Base-by-base conservation (phyloP, 2,888 invertebrate genomes). In the Rhagium mordax region DNA sequence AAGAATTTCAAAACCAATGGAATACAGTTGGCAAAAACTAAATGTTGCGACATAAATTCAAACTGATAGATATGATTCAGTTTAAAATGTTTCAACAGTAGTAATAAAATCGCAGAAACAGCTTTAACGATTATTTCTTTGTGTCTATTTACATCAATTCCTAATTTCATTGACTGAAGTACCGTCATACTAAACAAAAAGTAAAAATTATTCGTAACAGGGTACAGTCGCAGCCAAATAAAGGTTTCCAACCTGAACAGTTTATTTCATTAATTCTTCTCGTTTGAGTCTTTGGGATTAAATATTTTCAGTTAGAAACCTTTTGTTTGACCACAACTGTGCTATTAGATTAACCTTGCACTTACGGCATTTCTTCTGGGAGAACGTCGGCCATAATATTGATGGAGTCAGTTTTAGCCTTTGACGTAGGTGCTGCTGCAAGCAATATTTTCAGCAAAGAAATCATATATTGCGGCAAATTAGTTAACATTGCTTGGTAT, bases 111-210 rank as follows among this genome's bases (percentile, higher is more conserved):
- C 20, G 95, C 95, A 55, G 97, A 96, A 0, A 97, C 94, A n/a
- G 98, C 95, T 90, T 99, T 99, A 0, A 99, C 98, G 81, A 99
- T 97, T 66, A 99, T 97, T 90, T 99, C 98, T 88, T 99, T 99
- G 88, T 99, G 99, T 69, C 99, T 92, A 87, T 98, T 98, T 20
- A 99, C 97, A 90, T 99, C 99, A 82, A 98, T 96, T 57, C 98
- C 98, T 57, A 99, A 90, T 89, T 97, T 97, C 89, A 98, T 94
- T 0, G 98, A 97, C 86, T 98, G 97, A 15, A 97, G 90, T 5
- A 98, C 96, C 29, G 98, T 98, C 91, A 97, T 95, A 62, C 93
- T 93, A 84, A 47, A 85, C 74, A 55, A 18, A 21, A 57, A 24
- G 21, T 15, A 20, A 15, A 20, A 33, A n/a, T n/a, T 48, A 15